Percentiles rank a stretch among this genome's conserved stretches.
Evolutionary conservation across 2,113 vertebrate genomes (phyloP).

Genomic region (cattle (Bos taurus)): ARS-UCD2.0 NC_037332.1:49484001-49484500

Average conservation of each 20-base stretch:
- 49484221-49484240: not conserved
- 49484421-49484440: not conserved
- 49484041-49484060: not conserved
- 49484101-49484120: not conserved
- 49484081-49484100: not conserved
- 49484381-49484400: not conserved
- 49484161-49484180: not conserved
- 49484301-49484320: not conserved
- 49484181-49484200: not conserved
- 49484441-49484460: not conserved
- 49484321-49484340: not conserved
- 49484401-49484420: not conserved
- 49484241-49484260: not conserved
- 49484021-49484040: not conserved
- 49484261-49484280: not conserved
- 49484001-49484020: not conserved
- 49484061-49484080: not conserved
- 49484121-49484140: not conserved
- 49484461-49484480: not conserved
- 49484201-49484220: not conserved
- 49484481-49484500: not conserved
- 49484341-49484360: not conserved
- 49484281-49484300: not conserved
- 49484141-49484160: not conserved
- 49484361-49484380: not conserved